These are phyloP conservation scores for Sphaerophoria rueppellii DNA, from an alignment of 2,888 invertebrate genomes.

Conservation along the genomic window DNA sequence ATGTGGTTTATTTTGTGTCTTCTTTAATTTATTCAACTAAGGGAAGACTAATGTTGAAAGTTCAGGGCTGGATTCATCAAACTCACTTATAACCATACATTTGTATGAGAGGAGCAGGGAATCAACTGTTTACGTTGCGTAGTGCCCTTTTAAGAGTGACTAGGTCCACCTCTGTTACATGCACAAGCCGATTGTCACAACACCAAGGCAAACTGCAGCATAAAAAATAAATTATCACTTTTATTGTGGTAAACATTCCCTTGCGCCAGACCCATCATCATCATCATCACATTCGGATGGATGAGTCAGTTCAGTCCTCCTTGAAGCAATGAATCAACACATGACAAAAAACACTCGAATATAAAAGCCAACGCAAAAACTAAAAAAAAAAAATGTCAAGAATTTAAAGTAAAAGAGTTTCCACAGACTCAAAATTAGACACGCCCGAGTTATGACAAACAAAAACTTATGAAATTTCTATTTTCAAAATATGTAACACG, in stretches of 20 bases:
- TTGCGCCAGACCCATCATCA: neutral
- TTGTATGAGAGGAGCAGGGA: no score
- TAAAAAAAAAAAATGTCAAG: neutral
- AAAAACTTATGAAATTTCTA: neutral
- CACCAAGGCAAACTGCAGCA: constrained; percentile 14
- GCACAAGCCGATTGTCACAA: neutral
- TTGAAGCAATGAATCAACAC: constrained; percentile 7
- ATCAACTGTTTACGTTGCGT: no score
- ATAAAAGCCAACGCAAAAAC: constrained; percentile 4
- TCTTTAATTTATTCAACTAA: no score
- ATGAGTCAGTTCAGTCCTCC: constrained; percentile 14
- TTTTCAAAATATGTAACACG: neutral
- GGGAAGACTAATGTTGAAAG: no score
- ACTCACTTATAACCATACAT: no score
- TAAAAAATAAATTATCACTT: constrained; percentile 3
- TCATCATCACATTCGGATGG: neutral
- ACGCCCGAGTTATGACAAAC: neutral
- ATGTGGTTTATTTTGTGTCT: no score
- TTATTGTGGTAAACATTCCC: constrained; percentile 15
- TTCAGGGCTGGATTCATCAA: no score
- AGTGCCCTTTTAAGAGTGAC: no score
- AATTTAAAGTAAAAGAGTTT: neutral
- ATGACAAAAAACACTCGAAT: neutral
- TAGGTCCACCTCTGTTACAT: neutral
- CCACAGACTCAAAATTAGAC: neutral